Percentiles rank a stretch among this genome's conserved stretches.
Evolutionary conservation across 1,140 invertebrate genomes (phyloP).

Genomic region (Agrypnia vestita): DNA sequence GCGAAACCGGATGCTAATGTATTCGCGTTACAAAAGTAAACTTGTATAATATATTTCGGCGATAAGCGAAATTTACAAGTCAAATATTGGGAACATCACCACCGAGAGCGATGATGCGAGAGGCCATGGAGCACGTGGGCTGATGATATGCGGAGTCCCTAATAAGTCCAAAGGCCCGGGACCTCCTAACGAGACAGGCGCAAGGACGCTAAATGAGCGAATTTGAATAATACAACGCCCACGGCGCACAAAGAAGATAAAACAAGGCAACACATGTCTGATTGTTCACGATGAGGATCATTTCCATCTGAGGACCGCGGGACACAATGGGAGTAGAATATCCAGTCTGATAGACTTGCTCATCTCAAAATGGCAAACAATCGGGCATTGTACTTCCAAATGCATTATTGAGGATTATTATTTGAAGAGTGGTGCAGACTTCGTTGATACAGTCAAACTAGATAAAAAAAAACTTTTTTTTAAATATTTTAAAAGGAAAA

Average conservation of each 20-base stretch:
- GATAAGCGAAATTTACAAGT: conserved; percentile 28
- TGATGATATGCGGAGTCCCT: background rate
- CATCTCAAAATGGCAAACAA: conserved; percentile 33
- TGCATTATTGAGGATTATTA: no score
- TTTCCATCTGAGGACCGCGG: conserved; percentile 16
- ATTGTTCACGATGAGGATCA: conserved; percentile 5
- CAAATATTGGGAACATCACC: conserved; percentile 16
- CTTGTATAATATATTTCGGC: conserved; percentile 6
- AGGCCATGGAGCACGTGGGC: background rate
- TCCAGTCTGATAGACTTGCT: conserved; percentile 22
- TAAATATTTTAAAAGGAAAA: no score
- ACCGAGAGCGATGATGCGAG: background rate
- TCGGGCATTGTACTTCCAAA: background rate
- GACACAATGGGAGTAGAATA: conserved; percentile 19
- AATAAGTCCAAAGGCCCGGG: conserved; percentile 16
- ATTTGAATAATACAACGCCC: conserved; percentile 35
- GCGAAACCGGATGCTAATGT: conserved; percentile 5
- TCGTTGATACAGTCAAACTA: no score
- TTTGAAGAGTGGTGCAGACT: background rate
- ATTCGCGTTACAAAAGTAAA: background rate
- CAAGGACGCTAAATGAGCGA: conserved; percentile 9
- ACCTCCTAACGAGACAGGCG: conserved; percentile 26
- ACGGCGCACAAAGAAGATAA: background rate
- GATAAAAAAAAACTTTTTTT: no score
- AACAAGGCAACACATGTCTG: conserved; percentile 10